Conservation (phyloP, 2,797 vertebrate species). For the Helarctos malayanus region DNA sequence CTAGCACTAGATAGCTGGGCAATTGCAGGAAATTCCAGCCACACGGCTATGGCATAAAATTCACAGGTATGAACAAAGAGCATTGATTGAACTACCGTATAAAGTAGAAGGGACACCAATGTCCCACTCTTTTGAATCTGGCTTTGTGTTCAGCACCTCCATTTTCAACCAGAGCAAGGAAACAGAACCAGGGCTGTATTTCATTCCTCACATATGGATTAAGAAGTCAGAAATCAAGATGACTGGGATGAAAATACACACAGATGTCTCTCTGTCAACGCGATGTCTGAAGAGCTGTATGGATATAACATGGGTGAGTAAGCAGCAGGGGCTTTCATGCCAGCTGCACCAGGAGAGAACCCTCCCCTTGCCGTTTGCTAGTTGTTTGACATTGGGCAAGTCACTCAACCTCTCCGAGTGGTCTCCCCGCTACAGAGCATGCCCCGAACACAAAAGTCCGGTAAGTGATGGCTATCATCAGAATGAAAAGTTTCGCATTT, state of each 20-base stretch:
- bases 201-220: background rate
- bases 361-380: background rate
- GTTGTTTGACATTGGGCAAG: background rate
- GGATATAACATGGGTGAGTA: background rate
- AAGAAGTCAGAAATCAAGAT: constrained; percentile 18
- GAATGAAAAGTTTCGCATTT: background rate
- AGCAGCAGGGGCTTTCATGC: background rate
- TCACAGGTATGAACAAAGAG: background rate
- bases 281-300: background rate
- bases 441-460: background rate
- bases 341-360: background rate
- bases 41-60: background rate
- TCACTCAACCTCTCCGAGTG: constrained; percentile 2
- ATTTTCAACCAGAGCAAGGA: background rate
- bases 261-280: background rate
- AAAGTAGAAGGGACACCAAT: background rate
- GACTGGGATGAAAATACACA: background rate
- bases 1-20: background rate
- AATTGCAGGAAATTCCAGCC: background rate
- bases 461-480: background rate
- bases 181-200: background rate
- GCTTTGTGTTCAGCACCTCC: background rate
- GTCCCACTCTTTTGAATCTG: background rate
- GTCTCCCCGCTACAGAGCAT: background rate
- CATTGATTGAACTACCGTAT: background rate